These are phyloP conservation scores for Spheniscus humboldti DNA, from an alignment of 2,797 vertebrate genomes.

Conservation along the genomic window DNA sequence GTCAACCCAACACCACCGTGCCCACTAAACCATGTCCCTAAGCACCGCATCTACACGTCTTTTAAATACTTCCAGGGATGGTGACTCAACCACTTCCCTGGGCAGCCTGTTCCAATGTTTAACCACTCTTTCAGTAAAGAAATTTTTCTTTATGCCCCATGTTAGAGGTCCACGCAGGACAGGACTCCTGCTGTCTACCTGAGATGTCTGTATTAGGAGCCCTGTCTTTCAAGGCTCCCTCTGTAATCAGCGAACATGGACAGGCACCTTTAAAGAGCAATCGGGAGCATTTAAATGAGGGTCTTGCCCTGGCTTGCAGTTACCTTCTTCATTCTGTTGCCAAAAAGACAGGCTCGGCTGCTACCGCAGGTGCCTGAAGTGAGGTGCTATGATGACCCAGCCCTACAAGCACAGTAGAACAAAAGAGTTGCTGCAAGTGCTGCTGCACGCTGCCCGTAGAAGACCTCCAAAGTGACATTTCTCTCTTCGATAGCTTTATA, in stretches of 20 bases:
- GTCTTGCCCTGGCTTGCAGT: background rate
- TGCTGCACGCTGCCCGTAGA: background rate
- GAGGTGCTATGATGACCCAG: background rate
- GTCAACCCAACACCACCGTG: too few species aligned
- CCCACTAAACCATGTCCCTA: too few species aligned
- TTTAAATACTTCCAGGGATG: too few species aligned
- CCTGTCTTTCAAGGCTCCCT: background rate
- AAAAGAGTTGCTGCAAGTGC: background rate
- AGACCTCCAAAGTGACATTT: background rate
- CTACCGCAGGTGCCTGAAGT: background rate
- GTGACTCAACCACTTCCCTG: too few species aligned
- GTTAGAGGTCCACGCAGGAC: background rate
- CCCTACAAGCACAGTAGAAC: background rate
- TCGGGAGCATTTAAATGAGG: background rate
- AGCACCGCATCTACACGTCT: too few species aligned
- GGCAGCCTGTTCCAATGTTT: too few species aligned
- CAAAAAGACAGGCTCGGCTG: background rate
- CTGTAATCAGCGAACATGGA: background rate
- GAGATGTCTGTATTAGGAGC: background rate
- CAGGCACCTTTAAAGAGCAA: background rate
- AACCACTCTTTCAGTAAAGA: too few species aligned
- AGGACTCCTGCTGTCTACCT: background rate
- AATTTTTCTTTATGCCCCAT: too few species aligned
- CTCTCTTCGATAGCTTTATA: background rate
- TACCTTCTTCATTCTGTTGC: background rate